These are phyloP conservation scores for Nymphicus hollandicus DNA, from an alignment of 2,113 vertebrate species.

Conservation along the genomic window DNA sequence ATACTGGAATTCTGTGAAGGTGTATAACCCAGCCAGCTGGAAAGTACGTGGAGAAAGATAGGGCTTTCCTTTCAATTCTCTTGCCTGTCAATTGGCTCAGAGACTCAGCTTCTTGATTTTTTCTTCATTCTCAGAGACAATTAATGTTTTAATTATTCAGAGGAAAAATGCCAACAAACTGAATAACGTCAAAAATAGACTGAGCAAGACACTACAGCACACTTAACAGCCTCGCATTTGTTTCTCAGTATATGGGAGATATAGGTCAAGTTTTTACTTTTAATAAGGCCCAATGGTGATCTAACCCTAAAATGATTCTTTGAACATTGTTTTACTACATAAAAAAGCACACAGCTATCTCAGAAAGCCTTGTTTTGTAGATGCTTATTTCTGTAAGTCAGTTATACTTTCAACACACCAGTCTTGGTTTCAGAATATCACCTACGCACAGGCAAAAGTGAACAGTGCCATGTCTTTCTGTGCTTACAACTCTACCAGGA, in stretches of 20 bases:
- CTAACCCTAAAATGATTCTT: background rate
- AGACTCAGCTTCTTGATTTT: background rate
- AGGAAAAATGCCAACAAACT: background rate
- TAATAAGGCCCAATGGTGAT: background rate
- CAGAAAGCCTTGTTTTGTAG: background rate
- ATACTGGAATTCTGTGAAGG: background rate
- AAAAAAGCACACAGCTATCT: fast-evolving
- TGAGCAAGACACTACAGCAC: background rate
- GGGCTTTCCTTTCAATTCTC: background rate
- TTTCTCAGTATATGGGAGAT: background rate
- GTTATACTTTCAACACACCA: fast-evolving
- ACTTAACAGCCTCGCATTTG: background rate
- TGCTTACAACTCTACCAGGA: background rate
- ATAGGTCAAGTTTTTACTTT: background rate
- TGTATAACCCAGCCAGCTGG: background rate
- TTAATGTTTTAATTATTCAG: background rate
- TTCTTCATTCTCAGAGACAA: background rate
- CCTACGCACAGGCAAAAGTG: background rate
- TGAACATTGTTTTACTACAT: background rate
- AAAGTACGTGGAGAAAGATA: background rate
- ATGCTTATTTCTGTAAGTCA: background rate
- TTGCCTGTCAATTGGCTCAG: background rate
- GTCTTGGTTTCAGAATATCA: background rate
- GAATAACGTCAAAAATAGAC: background rate
- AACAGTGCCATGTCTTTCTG: background rate